Conservation (phyloP, 1,140 invertebrate genomes). For the Hirudo medicinalis region DNA sequence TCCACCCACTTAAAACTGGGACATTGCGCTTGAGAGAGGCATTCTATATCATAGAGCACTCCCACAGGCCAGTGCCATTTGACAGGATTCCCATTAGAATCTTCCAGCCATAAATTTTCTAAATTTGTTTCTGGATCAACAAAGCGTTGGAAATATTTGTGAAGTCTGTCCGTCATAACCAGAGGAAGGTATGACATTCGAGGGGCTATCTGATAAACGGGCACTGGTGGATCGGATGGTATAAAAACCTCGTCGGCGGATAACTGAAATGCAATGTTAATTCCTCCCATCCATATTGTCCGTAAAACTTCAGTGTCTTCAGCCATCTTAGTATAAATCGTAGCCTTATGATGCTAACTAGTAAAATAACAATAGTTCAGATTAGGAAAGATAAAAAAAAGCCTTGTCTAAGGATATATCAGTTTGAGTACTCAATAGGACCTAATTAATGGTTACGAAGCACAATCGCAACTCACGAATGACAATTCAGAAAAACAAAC, state of each 20-base stretch:
- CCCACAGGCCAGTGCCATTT: conserved; percentile 96
- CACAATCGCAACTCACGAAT: too few relatives aligned
- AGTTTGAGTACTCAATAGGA: too few relatives aligned
- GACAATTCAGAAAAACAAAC: too few relatives aligned
- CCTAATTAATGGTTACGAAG: too few relatives aligned
- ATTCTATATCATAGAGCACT: conserved; percentile 72
- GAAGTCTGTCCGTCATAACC: conserved; percentile 77
- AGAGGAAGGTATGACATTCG: conserved; percentile 87
- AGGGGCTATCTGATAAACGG: conserved; percentile 85
- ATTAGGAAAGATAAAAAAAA: too few relatives aligned
- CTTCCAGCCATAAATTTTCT: conserved; percentile 90
- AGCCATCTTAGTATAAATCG: too few relatives aligned
- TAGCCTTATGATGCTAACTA: too few relatives aligned
- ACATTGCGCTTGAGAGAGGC: conserved; percentile 28
- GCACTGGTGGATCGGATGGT: conserved; percentile 72
- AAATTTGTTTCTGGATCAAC: conserved; percentile 61
- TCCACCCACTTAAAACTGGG: too few relatives aligned
- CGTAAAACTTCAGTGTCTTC: too few relatives aligned
- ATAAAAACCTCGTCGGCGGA: conserved; percentile 67
- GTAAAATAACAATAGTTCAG: too few relatives aligned
- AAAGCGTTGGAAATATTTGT: conserved; percentile 73
- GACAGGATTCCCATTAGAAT: conserved; percentile 65
- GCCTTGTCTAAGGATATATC: too few relatives aligned
- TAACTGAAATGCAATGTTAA: conserved; percentile 77
- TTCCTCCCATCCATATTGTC: conserved; percentile 74